Base-by-base conservation (phyloP, 2,888 invertebrate species). In the Mellilla xanthometata region DNA sequence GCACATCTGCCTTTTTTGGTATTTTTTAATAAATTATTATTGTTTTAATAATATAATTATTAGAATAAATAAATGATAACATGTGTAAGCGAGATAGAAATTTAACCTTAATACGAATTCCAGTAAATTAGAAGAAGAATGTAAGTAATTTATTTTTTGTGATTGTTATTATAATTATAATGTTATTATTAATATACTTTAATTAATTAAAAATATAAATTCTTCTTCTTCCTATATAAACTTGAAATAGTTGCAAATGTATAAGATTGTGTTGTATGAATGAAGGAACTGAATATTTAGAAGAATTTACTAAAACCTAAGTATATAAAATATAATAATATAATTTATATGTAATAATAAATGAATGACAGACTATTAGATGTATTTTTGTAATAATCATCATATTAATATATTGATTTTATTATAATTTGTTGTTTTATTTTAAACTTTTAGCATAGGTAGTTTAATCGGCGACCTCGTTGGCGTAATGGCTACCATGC, bases 201-300 rank as follows among this genome's bases (percentile, higher is more conserved):
- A 12, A 11, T 4, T 19, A 19, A 19, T 4, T 19, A 19, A n/a
- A n/a, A n/a, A n/a, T n/a, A n/a, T n/a, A n/a, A n/a, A n/a, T n/a
- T n/a, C n/a, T n/a, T n/a, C n/a, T n/a, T n/a, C n/a, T n/a, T n/a
- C n/a, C n/a, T n/a, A n/a, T n/a, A n/a, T n/a, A n/a, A n/a, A n/a
- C n/a, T n/a, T n/a, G n/a, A 3, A 24, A 24, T 24, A 24, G 24
- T 24, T 24, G 4, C n/a, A 24, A 27, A n/a, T n/a, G n/a, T n/a
- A n/a, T n/a, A n/a, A n/a, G 34, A 34, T 29, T 19, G 30, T 36
- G 19, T 68, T n/a, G n/a, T n/a, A n/a, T n/a, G 60, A 59, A 58
- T 53, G 61, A 72, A 76, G 72, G 76, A 76, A 76, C 76, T 76
- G 76, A 76, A 74, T 72, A 67, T 54, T 57, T 50, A 49, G 7